Conservation (phyloP, 2,797 vertebrate species). For the Ptychobarbus kaznakovi region DNA sequence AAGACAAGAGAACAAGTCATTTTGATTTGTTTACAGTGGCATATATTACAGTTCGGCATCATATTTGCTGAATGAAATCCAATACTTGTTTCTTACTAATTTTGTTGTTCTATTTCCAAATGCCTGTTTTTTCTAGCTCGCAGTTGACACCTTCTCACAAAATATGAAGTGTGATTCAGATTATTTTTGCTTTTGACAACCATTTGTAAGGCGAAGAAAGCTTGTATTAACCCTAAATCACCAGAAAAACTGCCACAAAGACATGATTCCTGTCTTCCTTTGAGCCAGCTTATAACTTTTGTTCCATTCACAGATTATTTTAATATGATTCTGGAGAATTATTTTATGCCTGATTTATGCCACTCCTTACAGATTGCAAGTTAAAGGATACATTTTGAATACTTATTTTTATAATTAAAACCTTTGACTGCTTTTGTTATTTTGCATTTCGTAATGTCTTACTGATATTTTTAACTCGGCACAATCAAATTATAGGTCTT, state of each 20-base stretch:
- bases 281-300: background rate
- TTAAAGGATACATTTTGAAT: no score
- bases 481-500: no score
- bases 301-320: no score
- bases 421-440: no score
- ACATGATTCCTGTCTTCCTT: no score
- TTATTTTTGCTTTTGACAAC: background rate
- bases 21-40: background rate
- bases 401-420: no score
- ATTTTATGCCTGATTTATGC: no score
- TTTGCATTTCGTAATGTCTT: no score
- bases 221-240: background rate
- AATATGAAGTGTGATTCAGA: background rate
- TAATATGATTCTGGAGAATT: no score
- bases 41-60: background rate
- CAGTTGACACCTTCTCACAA: background rate
- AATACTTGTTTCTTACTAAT: background rate
- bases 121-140: background rate
- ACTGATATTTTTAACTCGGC: no score
- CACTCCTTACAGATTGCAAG: no score
- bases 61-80: background rate
- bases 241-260: no score
- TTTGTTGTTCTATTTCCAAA: background rate
- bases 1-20: slow-evolving; percentile 39
- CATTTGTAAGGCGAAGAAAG: background rate